phyloP scores from a whole-genome alignment of 2,888 invertebrate species.

The Leucophenga montana region DNA sequence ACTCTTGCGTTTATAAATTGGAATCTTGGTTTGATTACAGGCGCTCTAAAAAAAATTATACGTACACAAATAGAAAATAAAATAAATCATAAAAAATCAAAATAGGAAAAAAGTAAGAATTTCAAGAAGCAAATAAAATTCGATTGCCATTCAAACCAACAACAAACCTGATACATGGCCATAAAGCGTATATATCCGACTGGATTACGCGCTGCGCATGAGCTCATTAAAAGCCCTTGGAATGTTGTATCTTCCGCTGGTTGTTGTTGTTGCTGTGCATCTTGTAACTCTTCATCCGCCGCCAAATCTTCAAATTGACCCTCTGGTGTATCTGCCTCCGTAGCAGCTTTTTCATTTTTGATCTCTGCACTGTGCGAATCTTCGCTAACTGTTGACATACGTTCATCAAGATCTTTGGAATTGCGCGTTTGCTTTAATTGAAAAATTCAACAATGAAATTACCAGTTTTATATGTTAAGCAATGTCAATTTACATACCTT shows the following conservation, averaged over 20 bases:
- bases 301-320: constrained; percentile 45
- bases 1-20: constrained; percentile 58
- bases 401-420: constrained; percentile 35
- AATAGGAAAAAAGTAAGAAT: constrained; percentile 31
- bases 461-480: no score
- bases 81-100: constrained; percentile 35
- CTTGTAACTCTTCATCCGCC: constrained; percentile 41
- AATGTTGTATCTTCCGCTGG: constrained; percentile 52
- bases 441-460: neutral
- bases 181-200: constrained; percentile 70
- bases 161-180: constrained; percentile 70
- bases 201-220: constrained; percentile 69
- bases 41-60: constrained; percentile 62
- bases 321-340: constrained; percentile 45
- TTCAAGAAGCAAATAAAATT: neutral
- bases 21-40: constrained; percentile 67
- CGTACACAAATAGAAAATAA: constrained; percentile 44
- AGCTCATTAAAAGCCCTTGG: constrained; percentile 69
- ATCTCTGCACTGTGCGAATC: constrained; percentile 33
- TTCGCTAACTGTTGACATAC: constrained; percentile 9
- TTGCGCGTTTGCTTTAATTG: constrained; percentile 10
- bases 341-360: constrained; percentile 35
- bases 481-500: constrained; percentile 42
- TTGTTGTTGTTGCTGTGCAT: constrained; percentile 23
- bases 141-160: neutral